Evolutionary conservation across 2,113 vertebrate genomes (phyloP), one percentile per base, ranked within the genome.

Genomic region (Megalops atlanticus): DNA sequence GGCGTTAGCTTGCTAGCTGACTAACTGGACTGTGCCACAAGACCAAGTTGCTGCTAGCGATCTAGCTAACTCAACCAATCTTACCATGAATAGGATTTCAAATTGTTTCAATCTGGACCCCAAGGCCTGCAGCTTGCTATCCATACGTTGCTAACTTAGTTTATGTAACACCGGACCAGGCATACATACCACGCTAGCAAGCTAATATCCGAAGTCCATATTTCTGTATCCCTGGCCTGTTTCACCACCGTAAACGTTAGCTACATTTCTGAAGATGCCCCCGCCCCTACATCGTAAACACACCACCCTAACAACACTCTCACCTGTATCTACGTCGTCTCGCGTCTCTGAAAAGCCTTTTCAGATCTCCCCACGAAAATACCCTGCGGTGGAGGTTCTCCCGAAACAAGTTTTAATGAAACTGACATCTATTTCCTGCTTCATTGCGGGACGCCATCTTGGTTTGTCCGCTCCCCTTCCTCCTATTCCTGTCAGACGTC

Each of bases 381-480:
- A 80, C 75, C 78, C 36, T 36, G 27, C 27, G 11, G 52, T 39
- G 21, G 74, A 86, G 75, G 15, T 83, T 24, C 5, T 64, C 27
- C 72, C 38, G 21, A 15, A 49, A 82, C 39, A 71, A 85, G 82
- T 90, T 92, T 93, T 94, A 93, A 81, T 92, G 89, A 88, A 88
- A 86, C 81, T 87, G 85, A 88, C 84, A 87, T 83, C 88, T 90
- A 89, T 92, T 94, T 92, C 92, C 93, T 91, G 92, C 84, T 92
- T 92, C 91, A 88, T 86, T 90, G 92, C 90, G 86, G 88, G 90
- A 89, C 92, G 93, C 94, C 94, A 95, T 95, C 91, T 95, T 95
- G 93, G 85, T 90, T 91, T 87, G 83, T 91, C 89, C 85, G 84
- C 84, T 85, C 88, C 84, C 81, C 88, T 86, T 85, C 72, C 74